Evolutionary conservation across 2,113 vertebrate species (phyloP).

Genomic region (Hassar affinis): DNA sequence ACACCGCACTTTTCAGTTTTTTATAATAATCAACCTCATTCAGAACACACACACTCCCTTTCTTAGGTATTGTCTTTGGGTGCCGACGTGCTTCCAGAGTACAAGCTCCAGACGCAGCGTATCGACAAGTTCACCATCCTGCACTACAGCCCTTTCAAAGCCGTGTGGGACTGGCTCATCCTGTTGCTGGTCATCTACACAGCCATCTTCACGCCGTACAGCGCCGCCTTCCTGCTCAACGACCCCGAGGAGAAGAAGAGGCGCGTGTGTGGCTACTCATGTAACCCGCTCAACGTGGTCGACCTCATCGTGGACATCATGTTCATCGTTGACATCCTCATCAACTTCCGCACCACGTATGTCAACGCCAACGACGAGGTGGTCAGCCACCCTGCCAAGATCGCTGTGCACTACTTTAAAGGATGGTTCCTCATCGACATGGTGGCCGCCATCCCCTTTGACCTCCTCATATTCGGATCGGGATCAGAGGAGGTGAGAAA

Average conservation of each 20-base stretch:
- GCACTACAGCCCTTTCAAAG: conserved; percentile 99
- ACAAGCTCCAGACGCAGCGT: conserved; percentile 93
- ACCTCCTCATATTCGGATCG: conserved; percentile 97
- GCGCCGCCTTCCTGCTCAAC: conserved; percentile 96
- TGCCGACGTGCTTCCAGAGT: conserved; percentile 94
- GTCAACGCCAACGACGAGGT: conserved; percentile 97
- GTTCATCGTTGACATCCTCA: conserved; percentile 99
- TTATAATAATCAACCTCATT: not conserved
- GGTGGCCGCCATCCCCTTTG: conserved; percentile 98
- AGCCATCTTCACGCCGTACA: conserved; percentile 96
- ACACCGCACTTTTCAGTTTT: no score
- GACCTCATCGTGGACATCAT: conserved; percentile 99
- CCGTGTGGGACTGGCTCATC: conserved; percentile 99
- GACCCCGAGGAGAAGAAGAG: conserved; percentile 90
- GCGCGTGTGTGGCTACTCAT: conserved; percentile 93
- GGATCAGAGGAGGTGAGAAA: conserved; percentile 95
- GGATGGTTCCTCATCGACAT: conserved; percentile 99
- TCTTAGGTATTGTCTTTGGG: conserved; percentile 92
- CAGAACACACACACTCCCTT: not conserved
- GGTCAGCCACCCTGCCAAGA: conserved; percentile 96
- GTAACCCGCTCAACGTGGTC: conserved; percentile 94
- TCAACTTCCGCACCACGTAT: conserved; percentile 98
- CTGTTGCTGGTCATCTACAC: conserved; percentile 96
- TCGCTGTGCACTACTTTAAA: conserved; percentile 99
- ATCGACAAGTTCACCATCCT: conserved; percentile 97